Evolutionary conservation across 2,797 vertebrate genomes (phyloP).

Genomic region (Pelobates cultripes): DNA sequence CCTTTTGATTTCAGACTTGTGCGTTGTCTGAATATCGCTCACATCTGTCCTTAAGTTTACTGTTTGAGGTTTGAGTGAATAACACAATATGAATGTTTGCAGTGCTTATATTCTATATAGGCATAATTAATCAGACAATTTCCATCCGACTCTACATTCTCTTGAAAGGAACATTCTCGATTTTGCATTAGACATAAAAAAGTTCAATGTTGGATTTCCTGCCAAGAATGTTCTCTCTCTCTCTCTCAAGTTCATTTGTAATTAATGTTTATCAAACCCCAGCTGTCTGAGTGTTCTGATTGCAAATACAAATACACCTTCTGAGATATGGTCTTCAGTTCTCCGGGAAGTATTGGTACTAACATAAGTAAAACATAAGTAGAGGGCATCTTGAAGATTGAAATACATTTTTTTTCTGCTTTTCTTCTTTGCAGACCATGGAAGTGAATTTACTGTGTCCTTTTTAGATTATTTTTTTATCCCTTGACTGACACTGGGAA

Average conservation of each 20-base stretch:
- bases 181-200: constrained; percentile 35
- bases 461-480: too few species aligned
- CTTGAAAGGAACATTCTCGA: constrained; percentile 33
- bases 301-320: constrained; percentile 15
- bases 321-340: constrained; percentile 1
- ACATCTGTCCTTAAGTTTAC: constrained; percentile 44
- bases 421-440: too few species aligned
- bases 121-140: constrained; percentile 45
- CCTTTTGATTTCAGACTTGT: constrained; percentile 30
- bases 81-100: constrained; percentile 33
- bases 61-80: constrained; percentile 30
- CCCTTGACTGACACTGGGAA: too few species aligned
- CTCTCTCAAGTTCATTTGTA: constrained; percentile 2
- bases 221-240: constrained; percentile 26
- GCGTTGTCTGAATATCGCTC: constrained; percentile 28
- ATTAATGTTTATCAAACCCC: constrained; percentile 28
- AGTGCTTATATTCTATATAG: constrained; percentile 33
- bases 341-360: too few species aligned
- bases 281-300: constrained; percentile 24
- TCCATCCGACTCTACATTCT: constrained; percentile 31
- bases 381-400: too few species aligned
- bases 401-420: too few species aligned
- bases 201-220: constrained; percentile 30
- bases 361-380: too few species aligned
- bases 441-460: too few species aligned